Evolutionary conservation across 1,140 invertebrate species (phyloP).

Genomic region (Drosophila yakuba): DNA sequence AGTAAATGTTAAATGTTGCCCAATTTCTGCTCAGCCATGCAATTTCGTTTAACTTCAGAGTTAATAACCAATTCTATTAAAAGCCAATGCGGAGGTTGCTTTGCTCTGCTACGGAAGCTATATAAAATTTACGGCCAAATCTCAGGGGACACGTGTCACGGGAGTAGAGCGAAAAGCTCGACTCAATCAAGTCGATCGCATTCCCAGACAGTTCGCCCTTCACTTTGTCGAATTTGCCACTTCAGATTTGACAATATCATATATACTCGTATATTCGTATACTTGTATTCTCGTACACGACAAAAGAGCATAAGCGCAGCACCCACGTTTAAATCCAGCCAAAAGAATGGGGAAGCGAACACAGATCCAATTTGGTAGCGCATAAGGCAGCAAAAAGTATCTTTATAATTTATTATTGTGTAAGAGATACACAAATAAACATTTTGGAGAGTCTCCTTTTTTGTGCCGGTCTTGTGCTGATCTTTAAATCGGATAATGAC

Average conservation of each 20-base stretch:
- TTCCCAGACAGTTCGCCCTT: slow-evolving; percentile 66
- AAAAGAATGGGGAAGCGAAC: slow-evolving; percentile 63
- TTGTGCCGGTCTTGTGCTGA: slow-evolving; percentile 42
- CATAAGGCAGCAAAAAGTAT: slow-evolving; percentile 17
- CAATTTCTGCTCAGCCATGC: slow-evolving; percentile 61
- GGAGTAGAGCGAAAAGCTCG: slow-evolving; percentile 10
- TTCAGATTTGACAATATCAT: slow-evolving; percentile 54
- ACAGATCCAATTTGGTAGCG: slow-evolving; percentile 61
- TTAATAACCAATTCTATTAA: slow-evolving; percentile 42
- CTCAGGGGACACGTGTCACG: slow-evolving; percentile 39
- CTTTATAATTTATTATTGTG: slow-evolving; percentile 48
- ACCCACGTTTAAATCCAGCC: slow-evolving; percentile 32
- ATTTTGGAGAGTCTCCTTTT: slow-evolving; percentile 62
- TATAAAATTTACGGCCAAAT: slow-evolving; percentile 14
- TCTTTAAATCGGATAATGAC: slow-evolving; percentile 56
- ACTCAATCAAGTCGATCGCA: slow-evolving; percentile 50
- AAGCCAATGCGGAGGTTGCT: slow-evolving; percentile 12
- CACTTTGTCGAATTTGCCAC: slow-evolving; percentile 62
- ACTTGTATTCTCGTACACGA: slow-evolving; percentile 23
- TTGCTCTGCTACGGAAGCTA: slow-evolving; percentile 29
- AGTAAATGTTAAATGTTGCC: slow-evolving; percentile 74
- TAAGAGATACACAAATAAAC: slow-evolving; percentile 77
- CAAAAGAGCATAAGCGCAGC: slow-evolving; percentile 14
- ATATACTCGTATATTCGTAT: slow-evolving; percentile 17
- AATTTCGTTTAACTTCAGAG: slow-evolving; percentile 40